Conservation (phyloP, 2,888 invertebrate genomes). For the Amorpha juglandis region DNA sequence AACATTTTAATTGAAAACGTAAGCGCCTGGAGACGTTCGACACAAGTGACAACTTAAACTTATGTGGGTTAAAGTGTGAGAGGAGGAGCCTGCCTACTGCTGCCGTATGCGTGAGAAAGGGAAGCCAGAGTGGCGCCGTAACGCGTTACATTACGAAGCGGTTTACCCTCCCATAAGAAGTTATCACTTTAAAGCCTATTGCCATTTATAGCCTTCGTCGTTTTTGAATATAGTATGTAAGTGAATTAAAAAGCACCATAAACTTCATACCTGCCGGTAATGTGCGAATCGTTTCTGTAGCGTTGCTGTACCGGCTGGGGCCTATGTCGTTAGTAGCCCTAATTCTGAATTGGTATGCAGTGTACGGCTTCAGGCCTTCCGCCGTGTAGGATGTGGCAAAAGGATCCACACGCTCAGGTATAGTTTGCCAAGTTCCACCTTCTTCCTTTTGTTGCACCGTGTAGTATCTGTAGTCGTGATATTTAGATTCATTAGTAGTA, state of each 20-base stretch:
- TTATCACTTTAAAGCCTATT: too few relatives aligned
- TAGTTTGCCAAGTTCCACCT: conserved; percentile 92
- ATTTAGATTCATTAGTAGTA: background rate
- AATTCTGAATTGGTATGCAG: conserved; percentile 95
- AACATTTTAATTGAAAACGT: too few relatives aligned
- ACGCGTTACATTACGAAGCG: too few relatives aligned
- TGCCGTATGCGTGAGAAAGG: too few relatives aligned
- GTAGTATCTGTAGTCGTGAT: conserved; percentile 88
- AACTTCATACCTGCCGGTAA: conserved; percentile 88
- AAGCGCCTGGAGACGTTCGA: too few relatives aligned
- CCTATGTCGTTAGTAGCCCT: conserved; percentile 98
- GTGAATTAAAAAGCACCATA: background rate
- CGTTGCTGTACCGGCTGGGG: conserved; percentile 95
- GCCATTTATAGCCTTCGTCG: too few relatives aligned
- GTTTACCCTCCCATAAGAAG: too few relatives aligned
- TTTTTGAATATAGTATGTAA: background rate
- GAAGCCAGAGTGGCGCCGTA: too few relatives aligned
- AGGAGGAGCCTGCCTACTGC: too few relatives aligned
- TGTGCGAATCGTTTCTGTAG: conserved; percentile 94
- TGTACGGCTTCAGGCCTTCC: conserved; percentile 92
- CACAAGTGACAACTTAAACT: too few relatives aligned
- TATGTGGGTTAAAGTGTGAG: too few relatives aligned
- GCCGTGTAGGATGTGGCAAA: conserved; percentile 94
- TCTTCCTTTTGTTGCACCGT: conserved; percentile 96
- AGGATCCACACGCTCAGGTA: conserved; percentile 94